Conservation (phyloP, 2,797 vertebrate genomes). For the Ataeniobius toweri region DNA sequence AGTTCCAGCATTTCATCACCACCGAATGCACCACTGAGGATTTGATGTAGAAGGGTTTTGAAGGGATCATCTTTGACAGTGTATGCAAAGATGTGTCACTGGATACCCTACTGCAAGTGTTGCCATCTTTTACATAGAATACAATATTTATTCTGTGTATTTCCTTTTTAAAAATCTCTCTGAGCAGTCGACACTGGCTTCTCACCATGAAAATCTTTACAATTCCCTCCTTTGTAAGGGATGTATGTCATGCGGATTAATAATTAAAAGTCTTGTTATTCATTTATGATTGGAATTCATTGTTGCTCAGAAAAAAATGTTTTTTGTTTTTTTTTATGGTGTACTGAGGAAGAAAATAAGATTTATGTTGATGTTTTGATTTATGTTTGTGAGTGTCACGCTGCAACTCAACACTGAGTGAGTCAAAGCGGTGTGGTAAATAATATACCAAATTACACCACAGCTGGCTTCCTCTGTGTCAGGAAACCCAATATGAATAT, state of each 20-base stretch:
- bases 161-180: conserved; percentile 69
- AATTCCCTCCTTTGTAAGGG: conserved; percentile 45
- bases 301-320: conserved; percentile 32
- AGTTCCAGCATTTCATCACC: conserved; percentile 42
- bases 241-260: conserved; percentile 67
- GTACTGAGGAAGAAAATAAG: conserved; percentile 43
- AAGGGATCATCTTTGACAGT: conserved; percentile 73
- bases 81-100: conserved; percentile 39
- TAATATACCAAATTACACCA: conserved; percentile 75
- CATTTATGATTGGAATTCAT: conserved; percentile 60
- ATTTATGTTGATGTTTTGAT: conserved; percentile 63
- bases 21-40: neutral
- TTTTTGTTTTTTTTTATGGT: conserved; percentile 57
- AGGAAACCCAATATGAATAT: conserved; percentile 76
- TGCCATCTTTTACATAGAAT: conserved; percentile 66
- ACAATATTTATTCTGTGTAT: conserved; percentile 76
- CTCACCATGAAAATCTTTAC: conserved; percentile 50
- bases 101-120: conserved; percentile 54
- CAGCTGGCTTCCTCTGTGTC: conserved; percentile 58
- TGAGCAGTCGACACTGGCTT: conserved; percentile 39
- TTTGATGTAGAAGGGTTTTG: conserved; percentile 47
- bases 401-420: conserved; percentile 33
- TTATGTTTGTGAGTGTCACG: conserved; percentile 62
- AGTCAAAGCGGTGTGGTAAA: conserved; percentile 61
- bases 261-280: conserved; percentile 72